Conservation (phyloP, 1,140 invertebrate species). For the Neodiprion pinetum region DNA sequence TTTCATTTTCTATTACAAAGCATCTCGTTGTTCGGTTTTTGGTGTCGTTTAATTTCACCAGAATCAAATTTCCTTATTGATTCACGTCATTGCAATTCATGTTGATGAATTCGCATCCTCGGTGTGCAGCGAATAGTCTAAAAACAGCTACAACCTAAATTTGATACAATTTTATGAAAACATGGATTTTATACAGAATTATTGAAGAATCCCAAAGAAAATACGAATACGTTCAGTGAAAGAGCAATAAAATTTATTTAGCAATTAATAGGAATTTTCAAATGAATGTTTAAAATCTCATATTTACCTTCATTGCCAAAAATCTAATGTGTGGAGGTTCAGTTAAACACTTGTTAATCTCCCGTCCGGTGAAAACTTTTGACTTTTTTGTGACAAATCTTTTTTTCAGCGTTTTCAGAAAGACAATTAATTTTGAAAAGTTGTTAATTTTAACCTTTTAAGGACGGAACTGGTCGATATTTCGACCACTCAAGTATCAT, state of each 20-base stretch:
- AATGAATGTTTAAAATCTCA: not conserved
- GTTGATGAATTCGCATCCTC: constrained; percentile 8
- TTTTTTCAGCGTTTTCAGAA: not conserved
- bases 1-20: not conserved
- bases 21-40: not conserved
- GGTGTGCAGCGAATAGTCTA: not conserved
- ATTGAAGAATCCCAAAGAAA: not conserved
- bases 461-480: too few relatives aligned
- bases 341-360: constrained; percentile 1
- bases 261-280: not conserved
- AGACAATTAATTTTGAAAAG: not conserved
- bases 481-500: too few relatives aligned
- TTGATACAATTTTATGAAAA: not conserved
- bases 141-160: not conserved
- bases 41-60: not conserved
- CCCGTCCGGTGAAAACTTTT: not conserved
- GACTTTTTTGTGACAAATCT: not conserved
- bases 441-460: not conserved
- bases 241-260: not conserved
- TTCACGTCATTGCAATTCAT: not conserved
- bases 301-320: constrained; percentile 10
- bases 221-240: not conserved
- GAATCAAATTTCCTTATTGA: not conserved
- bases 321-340: not conserved
- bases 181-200: not conserved